Evolutionary conservation across 1,140 invertebrate species (phyloP).

Genomic region (Heliconius eleuchia): DNA sequence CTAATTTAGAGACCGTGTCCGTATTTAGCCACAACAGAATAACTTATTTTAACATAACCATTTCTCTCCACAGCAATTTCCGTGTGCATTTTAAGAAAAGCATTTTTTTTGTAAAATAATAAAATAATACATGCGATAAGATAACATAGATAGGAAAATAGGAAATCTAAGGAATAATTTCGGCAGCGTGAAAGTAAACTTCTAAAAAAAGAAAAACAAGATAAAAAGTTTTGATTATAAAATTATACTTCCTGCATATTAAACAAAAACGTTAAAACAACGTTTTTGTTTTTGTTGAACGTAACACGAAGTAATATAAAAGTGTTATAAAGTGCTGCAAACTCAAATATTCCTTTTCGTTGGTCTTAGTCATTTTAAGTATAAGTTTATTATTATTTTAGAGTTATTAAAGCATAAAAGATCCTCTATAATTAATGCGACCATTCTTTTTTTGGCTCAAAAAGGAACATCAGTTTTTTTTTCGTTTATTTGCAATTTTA

Average conservation of each 20-base stretch:
- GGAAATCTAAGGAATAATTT: neutral
- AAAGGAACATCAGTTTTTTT: no score
- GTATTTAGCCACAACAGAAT: no score
- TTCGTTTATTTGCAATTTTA: no score
- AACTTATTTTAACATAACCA: no score
- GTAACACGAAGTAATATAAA: neutral
- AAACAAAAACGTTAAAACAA: neutral
- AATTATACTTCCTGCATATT: neutral
- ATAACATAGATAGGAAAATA: neutral
- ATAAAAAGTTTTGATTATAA: neutral
- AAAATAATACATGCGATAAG: neutral
- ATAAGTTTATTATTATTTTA: neutral
- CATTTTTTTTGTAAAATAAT: neutral
- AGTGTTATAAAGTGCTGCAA: neutral
- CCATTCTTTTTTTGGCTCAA: no score
- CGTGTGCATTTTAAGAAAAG: no score
- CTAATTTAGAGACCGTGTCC: no score
- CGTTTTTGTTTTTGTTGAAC: no score
- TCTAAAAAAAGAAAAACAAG: no score
- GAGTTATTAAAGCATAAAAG: neutral
- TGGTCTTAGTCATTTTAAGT: neutral
- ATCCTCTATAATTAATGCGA: no score
- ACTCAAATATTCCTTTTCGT: neutral
- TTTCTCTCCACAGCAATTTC: no score
- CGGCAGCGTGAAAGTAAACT: neutral